Conservation (phyloP, 2,888 invertebrate genomes). For the Agonopterix alstromeriana region DNA sequence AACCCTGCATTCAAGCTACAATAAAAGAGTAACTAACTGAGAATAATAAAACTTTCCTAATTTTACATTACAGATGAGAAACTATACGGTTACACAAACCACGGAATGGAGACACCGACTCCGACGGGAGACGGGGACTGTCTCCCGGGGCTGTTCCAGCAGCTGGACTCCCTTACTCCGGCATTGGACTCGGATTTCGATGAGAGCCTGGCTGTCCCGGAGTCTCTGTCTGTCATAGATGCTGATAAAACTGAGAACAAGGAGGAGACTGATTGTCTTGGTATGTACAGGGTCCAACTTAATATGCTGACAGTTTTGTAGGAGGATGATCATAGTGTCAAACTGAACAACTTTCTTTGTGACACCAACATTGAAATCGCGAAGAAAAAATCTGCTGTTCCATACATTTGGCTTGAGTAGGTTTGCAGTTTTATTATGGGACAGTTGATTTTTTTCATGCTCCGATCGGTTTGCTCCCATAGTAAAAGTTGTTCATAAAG, state of each 20-base stretch:
- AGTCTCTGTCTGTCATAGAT: conserved; percentile 82
- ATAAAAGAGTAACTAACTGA: not conserved
- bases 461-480: too few species aligned
- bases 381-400: too few species aligned
- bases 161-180: conserved; percentile 71
- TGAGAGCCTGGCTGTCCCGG: conserved; percentile 86
- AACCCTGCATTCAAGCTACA: too few species aligned
- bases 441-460: too few species aligned
- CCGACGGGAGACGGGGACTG: conserved; percentile 55
- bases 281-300: too few species aligned
- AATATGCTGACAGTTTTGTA: too few species aligned
- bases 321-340: too few species aligned
- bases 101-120: conserved; percentile 66
- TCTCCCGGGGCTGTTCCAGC: conserved; percentile 63
- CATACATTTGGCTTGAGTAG: too few species aligned
- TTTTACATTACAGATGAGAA: conserved; percentile 51
- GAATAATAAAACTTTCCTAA: not conserved
- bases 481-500: too few species aligned
- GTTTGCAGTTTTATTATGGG: too few species aligned
- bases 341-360: too few species aligned
- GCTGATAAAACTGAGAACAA: conserved; percentile 53
- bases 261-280: conserved; percentile 28
- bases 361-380: too few species aligned
- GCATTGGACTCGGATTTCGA: conserved; percentile 85
- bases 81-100: conserved; percentile 64